Conservation (phyloP, 2,113 vertebrate genomes). For the Bagarius yarrelli region DNA sequence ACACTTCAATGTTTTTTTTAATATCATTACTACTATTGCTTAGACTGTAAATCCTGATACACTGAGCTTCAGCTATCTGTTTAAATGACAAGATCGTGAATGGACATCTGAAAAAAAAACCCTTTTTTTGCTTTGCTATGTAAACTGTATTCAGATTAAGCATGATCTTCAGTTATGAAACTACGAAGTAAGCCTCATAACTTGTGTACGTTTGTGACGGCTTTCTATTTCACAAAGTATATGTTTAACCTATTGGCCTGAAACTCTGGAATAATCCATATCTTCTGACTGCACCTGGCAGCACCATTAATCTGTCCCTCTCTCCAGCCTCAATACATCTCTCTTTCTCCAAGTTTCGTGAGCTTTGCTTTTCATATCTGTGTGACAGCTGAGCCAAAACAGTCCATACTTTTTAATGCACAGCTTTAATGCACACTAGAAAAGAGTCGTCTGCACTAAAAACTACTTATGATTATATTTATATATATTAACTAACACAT, state of each 20-base stretch:
- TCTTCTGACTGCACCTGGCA: conserved; percentile 38
- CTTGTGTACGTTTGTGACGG: conserved; percentile 13
- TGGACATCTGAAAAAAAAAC: not conserved
- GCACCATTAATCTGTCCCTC: conserved; percentile 54
- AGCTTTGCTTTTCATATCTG: conserved; percentile 45
- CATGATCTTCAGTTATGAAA: not conserved
- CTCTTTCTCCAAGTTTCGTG: conserved; percentile 52
- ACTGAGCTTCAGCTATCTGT: not conserved
- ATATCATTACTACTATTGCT: not conserved
- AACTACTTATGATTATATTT: too few relatives aligned
- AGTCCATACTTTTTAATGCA: not conserved
- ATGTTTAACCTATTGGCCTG: conserved; percentile 30
- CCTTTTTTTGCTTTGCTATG: not conserved
- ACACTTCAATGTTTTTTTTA: not conserved
- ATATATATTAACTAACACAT: too few relatives aligned
- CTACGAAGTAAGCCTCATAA: conserved; percentile 13
- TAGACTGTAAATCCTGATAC: not conserved
- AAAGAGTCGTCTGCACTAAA: too few relatives aligned
- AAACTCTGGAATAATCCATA: conserved; percentile 49
- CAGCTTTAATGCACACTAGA: too few relatives aligned
- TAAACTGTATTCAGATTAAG: not conserved
- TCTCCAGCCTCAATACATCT: conserved; percentile 33
- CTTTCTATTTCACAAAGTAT: conserved; percentile 25
- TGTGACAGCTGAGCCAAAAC: conserved; percentile 30
- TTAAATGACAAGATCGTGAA: not conserved